Base-by-base conservation (phyloP, 2,888 invertebrate species). In the Callimorpha dominula region DNA sequence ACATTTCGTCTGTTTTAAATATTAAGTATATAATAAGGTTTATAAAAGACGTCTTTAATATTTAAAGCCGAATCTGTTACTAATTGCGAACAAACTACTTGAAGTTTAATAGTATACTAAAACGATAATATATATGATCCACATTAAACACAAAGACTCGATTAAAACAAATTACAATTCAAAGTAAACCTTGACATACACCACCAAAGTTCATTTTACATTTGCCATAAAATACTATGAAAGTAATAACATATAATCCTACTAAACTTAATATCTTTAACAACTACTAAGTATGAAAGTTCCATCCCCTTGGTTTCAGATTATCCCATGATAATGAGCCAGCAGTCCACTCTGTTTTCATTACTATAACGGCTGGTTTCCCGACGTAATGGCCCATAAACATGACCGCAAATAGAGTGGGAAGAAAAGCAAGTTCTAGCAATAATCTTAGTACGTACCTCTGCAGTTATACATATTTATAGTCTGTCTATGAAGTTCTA, bases 241-340 rank as follows among this genome's bases (percentile, higher is more conserved):
- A 69, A 81, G 72, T 82, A 81, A 78, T 81, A 78, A 77, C 77
- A 72, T 77, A 77, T 84, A 81, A 82, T 86, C 82, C 80, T 52
- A 57, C 73, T 76, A 72, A 75, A 80, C 66, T 82, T 83, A 84
- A 83, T 83, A 84, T 82, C 83, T 82, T 83, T 78, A 84, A 84
- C 82, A 74, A 62, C 68, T 80, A 77, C 78, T 84, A 82, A 84
- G 83, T 81, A 84, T 82, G 81, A 76, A 79, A 84, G 78, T 82
- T 82, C 72, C 77, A 79, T 82, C 80, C 85, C 80, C 82, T 81
- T 79, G 79, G 81, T 81, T 84, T 83, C 85, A 90, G 93, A 91
- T 94, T 93, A 94, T 93, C 93, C 92, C 89, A 89, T 90, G 92
- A 91, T 94, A 94, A 94, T 93, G 93, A 93, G 90, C 81, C 84